Evolutionary conservation across 2,888 invertebrate species (phyloP).

Genomic region (Brachyptera putata): DNA sequence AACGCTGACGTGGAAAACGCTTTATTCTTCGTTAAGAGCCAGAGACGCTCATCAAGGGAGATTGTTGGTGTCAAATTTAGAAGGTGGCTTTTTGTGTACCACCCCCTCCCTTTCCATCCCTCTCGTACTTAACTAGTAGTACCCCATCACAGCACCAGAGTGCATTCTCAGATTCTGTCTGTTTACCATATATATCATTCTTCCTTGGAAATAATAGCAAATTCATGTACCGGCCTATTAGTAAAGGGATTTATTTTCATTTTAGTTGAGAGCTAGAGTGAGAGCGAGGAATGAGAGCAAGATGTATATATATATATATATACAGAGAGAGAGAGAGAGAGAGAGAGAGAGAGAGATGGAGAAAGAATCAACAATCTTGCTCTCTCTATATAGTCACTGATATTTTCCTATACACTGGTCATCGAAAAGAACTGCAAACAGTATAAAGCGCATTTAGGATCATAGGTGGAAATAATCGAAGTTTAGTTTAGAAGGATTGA

Average conservation of each 20-base stretch:
- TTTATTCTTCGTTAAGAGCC: constrained; percentile 20
- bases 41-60: constrained; percentile 28
- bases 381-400: constrained; percentile 19
- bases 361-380: constrained; percentile 39
- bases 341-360: constrained; percentile 30
- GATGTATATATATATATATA: too few relatives aligned
- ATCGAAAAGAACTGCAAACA: too few relatives aligned
- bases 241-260: constrained; percentile 55
- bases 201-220: constrained; percentile 53
- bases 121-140: constrained; percentile 24
- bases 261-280: constrained; percentile 38
- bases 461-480: too few relatives aligned
- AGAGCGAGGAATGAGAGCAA: constrained; percentile 14
- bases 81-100: constrained; percentile 32
- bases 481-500: too few relatives aligned
- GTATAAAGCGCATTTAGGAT: too few relatives aligned
- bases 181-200: constrained; percentile 50
- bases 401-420: too few relatives aligned
- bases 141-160: constrained; percentile 37
- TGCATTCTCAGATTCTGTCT: constrained; percentile 49
- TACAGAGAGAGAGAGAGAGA: too few relatives aligned
- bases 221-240: constrained; percentile 54
- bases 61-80: constrained; percentile 31
- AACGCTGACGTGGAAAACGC: constrained; percentile 14
- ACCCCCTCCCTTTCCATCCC: constrained; percentile 15